Conservation (phyloP, 2,113 vertebrate genomes). For the Xyliphius kryptos region DNA sequence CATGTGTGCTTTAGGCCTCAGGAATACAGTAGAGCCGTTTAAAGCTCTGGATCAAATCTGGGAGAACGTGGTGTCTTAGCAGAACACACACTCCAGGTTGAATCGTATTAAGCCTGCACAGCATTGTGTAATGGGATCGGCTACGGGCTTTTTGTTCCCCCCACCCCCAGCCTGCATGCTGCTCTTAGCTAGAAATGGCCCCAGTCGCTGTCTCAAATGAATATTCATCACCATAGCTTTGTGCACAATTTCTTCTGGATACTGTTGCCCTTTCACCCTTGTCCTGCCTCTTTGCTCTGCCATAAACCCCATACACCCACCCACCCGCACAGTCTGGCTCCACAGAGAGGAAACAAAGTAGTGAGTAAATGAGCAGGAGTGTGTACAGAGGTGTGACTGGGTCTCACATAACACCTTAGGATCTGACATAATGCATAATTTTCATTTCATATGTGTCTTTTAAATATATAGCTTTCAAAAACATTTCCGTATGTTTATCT, state of each 20-base stretch:
- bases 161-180: constrained; percentile 27
- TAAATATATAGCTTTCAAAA: neutral
- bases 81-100: constrained; percentile 44
- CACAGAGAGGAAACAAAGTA: constrained; percentile 35
- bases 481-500: no score
- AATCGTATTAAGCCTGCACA: constrained; percentile 49
- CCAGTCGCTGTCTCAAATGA: constrained; percentile 46
- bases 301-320: constrained; percentile 17
- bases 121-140: constrained; percentile 48
- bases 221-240: constrained; percentile 48
- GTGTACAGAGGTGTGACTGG: constrained; percentile 33
- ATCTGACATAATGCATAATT: constrained; percentile 34
- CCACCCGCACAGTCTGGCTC: constrained; percentile 26
- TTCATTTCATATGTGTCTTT: constrained; percentile 22
- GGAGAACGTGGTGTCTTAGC: constrained; percentile 36
- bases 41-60: constrained; percentile 41
- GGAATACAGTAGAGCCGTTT: constrained; percentile 8
- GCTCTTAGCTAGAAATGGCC: constrained; percentile 44
- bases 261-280: constrained; percentile 16
- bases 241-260: constrained; percentile 43
- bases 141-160: constrained; percentile 46
- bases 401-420: constrained; percentile 38
- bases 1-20: constrained; percentile 13
- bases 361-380: constrained; percentile 34
- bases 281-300: constrained; percentile 9